These are phyloP conservation scores for Threskiornis aethiopicus DNA, from an alignment of 2,797 vertebrate species.

Conservation along the genomic window DNA sequence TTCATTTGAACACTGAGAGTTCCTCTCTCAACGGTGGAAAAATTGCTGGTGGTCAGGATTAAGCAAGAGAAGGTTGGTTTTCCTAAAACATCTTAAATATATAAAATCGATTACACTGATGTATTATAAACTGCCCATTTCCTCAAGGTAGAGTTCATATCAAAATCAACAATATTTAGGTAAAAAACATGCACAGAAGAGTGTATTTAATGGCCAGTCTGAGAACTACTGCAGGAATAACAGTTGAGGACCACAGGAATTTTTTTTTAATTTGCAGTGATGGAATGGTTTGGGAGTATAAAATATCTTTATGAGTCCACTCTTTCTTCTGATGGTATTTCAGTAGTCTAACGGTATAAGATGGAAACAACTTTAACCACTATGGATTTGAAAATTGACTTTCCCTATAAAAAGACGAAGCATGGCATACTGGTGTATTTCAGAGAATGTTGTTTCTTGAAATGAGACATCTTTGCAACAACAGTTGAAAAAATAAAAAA, in stretches of 20 bases:
- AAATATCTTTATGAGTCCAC: not conserved
- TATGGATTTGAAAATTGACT: not conserved
- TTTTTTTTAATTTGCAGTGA: not conserved
- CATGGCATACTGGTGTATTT: not conserved
- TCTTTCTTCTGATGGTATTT: not conserved
- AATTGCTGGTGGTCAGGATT: not conserved
- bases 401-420: not conserved
- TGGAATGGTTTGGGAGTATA: not conserved
- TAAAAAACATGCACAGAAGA: not conserved
- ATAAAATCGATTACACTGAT: not conserved
- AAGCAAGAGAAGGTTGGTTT: not conserved
- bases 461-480: not conserved
- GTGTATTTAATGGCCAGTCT: not conserved
- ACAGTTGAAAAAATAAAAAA: not conserved
- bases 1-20: not conserved
- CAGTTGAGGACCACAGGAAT: not conserved
- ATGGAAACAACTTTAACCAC: not conserved
- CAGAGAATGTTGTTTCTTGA: not conserved
- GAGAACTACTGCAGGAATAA: not conserved
- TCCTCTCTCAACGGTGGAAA: not conserved
- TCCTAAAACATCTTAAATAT: not conserved
- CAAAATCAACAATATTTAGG: not conserved
- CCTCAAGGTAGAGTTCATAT: not conserved
- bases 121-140: not conserved
- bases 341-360: not conserved